Evolutionary conservation across 2,888 invertebrate species (phyloP).

Genomic region (Volucella inflata): DNA sequence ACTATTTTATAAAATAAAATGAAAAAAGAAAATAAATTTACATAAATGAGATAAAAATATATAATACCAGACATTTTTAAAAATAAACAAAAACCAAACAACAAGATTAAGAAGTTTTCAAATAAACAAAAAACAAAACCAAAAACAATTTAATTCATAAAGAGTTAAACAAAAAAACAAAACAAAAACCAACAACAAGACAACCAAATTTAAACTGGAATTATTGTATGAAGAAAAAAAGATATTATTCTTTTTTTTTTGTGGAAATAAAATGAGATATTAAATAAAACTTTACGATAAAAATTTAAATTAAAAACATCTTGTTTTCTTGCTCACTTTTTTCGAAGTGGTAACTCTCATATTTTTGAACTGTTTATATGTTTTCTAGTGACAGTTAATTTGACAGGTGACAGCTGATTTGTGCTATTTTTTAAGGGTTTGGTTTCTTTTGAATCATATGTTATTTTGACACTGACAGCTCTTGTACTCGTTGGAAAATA

Average conservation of each 20-base stretch:
- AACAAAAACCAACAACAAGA: constrained; percentile 11
- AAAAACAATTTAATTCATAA: constrained; percentile 9
- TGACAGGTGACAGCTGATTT: no score
- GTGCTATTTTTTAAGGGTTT: no score
- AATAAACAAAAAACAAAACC: constrained; percentile 35
- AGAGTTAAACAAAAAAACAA: constrained; percentile 34
- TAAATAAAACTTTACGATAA: constrained; percentile 76
- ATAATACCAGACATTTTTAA: constrained; percentile 69
- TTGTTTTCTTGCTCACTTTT: constrained; percentile 9
- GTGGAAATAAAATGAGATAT: constrained; percentile 73
- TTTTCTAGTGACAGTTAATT: no score
- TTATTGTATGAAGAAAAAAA: constrained; percentile 52
- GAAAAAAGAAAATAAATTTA: constrained; percentile 36
- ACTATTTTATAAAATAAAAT: constrained; percentile 67
- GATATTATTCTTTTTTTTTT: constrained; percentile 57
- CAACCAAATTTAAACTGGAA: constrained; percentile 20
- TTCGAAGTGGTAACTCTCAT: not conserved
- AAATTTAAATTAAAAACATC: constrained; percentile 48
- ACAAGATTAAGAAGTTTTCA: constrained; percentile 46
- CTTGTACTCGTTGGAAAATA: no score
- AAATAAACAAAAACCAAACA: constrained; percentile 30
- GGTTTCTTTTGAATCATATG: no score
- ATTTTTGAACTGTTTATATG: no score
- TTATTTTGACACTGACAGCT: no score
- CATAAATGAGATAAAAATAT: constrained; percentile 39